Base-by-base conservation (phyloP, 2,113 vertebrate genomes). In the Propithecus coquereli region DNA sequence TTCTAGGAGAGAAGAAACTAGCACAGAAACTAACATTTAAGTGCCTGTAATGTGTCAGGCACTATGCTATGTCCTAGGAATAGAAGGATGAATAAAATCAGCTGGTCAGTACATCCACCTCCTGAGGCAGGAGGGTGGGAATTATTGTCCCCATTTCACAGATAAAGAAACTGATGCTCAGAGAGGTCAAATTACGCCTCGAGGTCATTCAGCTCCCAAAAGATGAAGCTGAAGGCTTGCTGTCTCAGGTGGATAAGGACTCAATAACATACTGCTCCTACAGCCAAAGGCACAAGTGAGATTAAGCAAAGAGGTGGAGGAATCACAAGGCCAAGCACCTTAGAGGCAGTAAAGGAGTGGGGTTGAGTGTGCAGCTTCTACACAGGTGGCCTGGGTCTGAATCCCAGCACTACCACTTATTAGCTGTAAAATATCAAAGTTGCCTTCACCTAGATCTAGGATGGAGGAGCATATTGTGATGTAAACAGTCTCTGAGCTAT, bases 121-220 rank as follows among this genome's bases (percentile, higher is more conserved):
- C 27, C 40, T 25, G 87, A 79, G 45, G 23, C 54, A 65, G 59
- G 23, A 83, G 11, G 8, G 25, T 37, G 40, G 66, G n/a, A 87
- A 89, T 90, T 94, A 70, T 6, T 37, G 65, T 40, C 34, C 83
- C 30, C 54, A 12, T n/a, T 59, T 85, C 14, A 40, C 3, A 17
- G 20, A 47, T 0, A 0, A 65, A 54, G 27, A 88, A 81, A 66
- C 43, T 47, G 79, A 92, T 61, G 77, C 87, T 90, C 89, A 92
- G n/a, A 94, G 88, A 70, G 65, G 66, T 79, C 90, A 97, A 87
- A 87, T 83, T 50, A 81, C 47, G 84, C 92, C 66, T 30, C 30
- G 47, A 66, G 50, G 88, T 65, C 27, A 89, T 57, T 50, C 30
- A 73, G 79, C 88, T 97, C 93, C 45, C 0, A 0, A 94, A 76